Evolutionary conservation across 2,888 invertebrate species (phyloP).

Genomic region (Elmis aenea): DNA sequence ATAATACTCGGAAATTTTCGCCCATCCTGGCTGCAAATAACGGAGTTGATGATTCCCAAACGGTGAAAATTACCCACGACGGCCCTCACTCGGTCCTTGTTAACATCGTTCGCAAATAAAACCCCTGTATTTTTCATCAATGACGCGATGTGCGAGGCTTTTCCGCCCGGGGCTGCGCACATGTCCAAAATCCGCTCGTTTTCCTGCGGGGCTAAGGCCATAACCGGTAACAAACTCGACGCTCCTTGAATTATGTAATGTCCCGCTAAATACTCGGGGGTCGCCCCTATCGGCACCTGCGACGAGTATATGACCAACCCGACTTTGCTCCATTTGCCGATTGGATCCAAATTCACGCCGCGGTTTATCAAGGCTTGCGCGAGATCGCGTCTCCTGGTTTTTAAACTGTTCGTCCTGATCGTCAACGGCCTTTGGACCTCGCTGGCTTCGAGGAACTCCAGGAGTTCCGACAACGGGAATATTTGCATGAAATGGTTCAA

Average conservation of each 20-base stretch:
- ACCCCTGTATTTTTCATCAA: constrained; percentile 98
- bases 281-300: constrained; percentile 95
- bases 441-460: constrained; percentile 94
- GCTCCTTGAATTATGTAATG: constrained; percentile 97
- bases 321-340: constrained; percentile 98
- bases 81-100: constrained; percentile 83
- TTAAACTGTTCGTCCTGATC: constrained; percentile 92
- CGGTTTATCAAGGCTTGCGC: constrained; percentile 93
- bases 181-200: constrained; percentile 92
- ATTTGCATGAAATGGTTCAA: constrained; percentile 90
- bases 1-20: constrained; percentile 72
- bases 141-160: constrained; percentile 95
- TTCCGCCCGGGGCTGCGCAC: constrained; percentile 98
- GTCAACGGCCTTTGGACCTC: constrained; percentile 93
- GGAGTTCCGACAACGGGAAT: constrained; percentile 78
- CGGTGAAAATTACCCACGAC: constrained; percentile 96
- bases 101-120: constrained; percentile 93
- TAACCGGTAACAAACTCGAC: constrained; percentile 94
- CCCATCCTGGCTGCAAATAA: constrained; percentile 88
- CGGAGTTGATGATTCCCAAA: constrained; percentile 89
- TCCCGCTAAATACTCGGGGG: constrained; percentile 97
- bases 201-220: constrained; percentile 96
- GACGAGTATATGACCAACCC: constrained; percentile 95
- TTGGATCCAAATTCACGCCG: constrained; percentile 96
- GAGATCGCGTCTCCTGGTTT: constrained; percentile 84